Evolutionary conservation across 2,797 vertebrate species (phyloP), one percentile per base, ranked within the genome.

Genomic region (Novumbra hubbsi): DNA sequence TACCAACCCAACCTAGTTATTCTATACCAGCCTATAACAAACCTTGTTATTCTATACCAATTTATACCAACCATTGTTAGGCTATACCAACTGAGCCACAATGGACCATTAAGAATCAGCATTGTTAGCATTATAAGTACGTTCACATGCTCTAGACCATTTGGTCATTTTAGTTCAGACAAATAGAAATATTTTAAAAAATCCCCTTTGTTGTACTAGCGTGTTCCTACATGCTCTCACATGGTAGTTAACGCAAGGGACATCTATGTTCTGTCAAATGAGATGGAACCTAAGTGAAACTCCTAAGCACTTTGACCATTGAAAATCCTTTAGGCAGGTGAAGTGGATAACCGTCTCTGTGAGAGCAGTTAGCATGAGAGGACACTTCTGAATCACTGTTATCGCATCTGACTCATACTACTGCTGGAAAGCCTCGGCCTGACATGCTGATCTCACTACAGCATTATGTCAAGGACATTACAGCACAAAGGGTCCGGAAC

Each of bases 401-500:
- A 52, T 24, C 24, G 50, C 21, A 50, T 30, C 30, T 71, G 70
- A 71, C 71, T 65, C 71, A 66, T 27, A 64, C 62, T 49, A 49
- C 48, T 65, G 14, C 21, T 17, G 57, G 65, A 45, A 73, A 28
- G 32, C 24, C 27, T 12, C 30, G 8, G 57, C n/a, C 62, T 65
- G 19, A 55, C 19, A 66, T 50, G 71, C 14, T 66, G 62, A 73
- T 73, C 24, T 73, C 71, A 73, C 62, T 28, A 65, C 12, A 52
- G 62, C 45, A n/a, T 45, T 30, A 28, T 64, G 60, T 73, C 41
- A 73, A 14, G 17, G 45, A 27, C 50, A 16, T 27, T 15, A 60
- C n/a, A 38, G 34, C 62, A 73, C 71, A 72, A 45, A 63, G 24
- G 60, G 24, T 16, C 16, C 71, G 12, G 41, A 28, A 63, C 71